Percentiles rank a stretch among this genome's conserved stretches.
Conservation (phyloP, 2,113 vertebrate genomes). For the Cebus imitator region DNA sequence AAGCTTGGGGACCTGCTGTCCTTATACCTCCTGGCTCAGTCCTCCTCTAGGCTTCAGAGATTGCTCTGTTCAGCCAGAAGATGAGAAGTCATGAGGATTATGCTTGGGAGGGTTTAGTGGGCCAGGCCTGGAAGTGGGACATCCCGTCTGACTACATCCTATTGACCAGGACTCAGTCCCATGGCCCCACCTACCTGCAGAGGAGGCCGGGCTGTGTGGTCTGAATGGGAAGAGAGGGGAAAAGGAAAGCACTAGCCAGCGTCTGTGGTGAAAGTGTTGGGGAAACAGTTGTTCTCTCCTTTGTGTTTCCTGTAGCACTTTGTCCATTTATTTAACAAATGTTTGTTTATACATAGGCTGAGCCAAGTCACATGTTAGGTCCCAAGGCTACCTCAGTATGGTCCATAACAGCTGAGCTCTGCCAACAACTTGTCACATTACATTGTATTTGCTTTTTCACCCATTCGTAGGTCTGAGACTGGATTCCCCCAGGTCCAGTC, state of each 20-base stretch:
- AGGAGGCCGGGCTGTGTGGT: not conserved
- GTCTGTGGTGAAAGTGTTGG: not conserved
- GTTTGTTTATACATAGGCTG: not conserved
- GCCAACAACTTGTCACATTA: not conserved
- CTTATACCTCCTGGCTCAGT: not conserved
- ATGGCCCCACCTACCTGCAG: not conserved
- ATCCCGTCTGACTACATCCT: not conserved
- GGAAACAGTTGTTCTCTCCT: not conserved
- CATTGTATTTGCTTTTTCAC: not conserved
- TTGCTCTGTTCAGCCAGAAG: not conserved
- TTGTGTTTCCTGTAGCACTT: not conserved
- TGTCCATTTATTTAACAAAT: not conserved
- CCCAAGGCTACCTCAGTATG: not conserved
- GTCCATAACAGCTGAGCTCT: not conserved
- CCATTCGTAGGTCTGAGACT: too few relatives aligned
- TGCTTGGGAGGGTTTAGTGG: not conserved
- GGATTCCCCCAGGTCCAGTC: too few relatives aligned
- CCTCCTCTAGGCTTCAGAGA: too few relatives aligned
- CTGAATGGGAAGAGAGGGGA: not conserved
- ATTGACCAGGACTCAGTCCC: not conserved
- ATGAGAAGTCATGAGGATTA: not conserved
- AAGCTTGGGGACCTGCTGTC: not conserved
- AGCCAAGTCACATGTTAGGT: accelerated
- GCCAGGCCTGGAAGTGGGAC: not conserved
- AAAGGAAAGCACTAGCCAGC: not conserved